Conservation (phyloP, 2,113 vertebrate species). For the Suncus etruscus region DNA sequence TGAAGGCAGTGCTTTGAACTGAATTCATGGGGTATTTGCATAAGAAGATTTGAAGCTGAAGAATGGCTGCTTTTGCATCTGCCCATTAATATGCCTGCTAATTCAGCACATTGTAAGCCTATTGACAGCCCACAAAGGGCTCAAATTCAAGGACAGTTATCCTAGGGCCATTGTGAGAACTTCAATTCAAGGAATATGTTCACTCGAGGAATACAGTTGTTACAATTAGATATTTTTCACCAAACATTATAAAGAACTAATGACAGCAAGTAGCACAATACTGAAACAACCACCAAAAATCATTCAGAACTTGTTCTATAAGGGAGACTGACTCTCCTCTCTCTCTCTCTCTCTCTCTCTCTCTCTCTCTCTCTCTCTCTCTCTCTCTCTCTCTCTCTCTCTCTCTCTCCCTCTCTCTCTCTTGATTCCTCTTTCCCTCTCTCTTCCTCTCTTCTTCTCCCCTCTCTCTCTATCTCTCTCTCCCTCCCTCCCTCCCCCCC, state of each 20-base stretch:
- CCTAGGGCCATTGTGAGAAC: constrained; percentile 96
- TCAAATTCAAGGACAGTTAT: constrained; percentile 98
- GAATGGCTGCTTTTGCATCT: constrained; percentile 95
- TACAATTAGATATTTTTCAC: constrained; percentile 97
- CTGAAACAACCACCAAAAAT: constrained; percentile 61
- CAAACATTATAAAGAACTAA: constrained; percentile 88
- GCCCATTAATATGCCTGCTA: constrained; percentile 99
- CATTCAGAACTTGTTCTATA: constrained; percentile 21
- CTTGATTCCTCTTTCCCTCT: constrained; percentile 24
- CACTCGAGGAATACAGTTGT: constrained; percentile 97
- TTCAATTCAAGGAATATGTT: constrained; percentile 93
- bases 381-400: not conserved
- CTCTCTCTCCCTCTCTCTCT: not conserved
- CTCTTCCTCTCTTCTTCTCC: not conserved
- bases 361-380: not conserved
- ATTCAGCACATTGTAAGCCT: constrained; percentile 99
- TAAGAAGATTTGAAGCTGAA: constrained; percentile 99
- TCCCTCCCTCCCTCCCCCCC: not conserved
- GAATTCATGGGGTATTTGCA: constrained; percentile 99
- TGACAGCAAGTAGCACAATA: constrained; percentile 86
- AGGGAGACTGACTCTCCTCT: not conserved
- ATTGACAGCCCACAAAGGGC: constrained; percentile 98
- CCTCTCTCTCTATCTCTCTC: not conserved
- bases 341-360: not conserved
- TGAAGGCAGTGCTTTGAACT: constrained; percentile 98